Conservation (phyloP, 2,113 vertebrate species). For the Dipodomys spectabilis region DNA sequence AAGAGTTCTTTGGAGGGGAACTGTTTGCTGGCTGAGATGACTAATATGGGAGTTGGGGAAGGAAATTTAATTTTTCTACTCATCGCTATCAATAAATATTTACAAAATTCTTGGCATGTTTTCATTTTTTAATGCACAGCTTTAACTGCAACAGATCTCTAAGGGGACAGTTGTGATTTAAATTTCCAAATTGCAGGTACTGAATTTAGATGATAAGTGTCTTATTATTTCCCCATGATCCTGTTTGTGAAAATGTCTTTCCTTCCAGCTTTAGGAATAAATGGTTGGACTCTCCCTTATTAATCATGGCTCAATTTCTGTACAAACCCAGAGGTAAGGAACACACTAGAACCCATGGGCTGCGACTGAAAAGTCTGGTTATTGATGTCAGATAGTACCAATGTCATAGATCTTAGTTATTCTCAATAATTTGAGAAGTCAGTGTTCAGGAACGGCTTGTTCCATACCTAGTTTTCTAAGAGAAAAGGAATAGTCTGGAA, state of each 20-base stretch:
- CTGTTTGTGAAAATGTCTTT: slow-evolving; percentile 11
- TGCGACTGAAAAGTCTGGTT: slow-evolving; percentile 31
- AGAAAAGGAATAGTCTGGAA: slow-evolving; percentile 16
- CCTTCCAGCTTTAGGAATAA: slow-evolving; percentile 40
- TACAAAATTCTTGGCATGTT: slow-evolving; percentile 55
- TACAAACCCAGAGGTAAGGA: slow-evolving; percentile 35
- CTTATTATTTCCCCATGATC: slow-evolving; percentile 45
- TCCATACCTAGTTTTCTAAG: slow-evolving; percentile 14
- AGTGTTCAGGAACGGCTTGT: slow-evolving; percentile 16
- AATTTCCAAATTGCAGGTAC: slow-evolving; percentile 62
- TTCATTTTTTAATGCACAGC: slow-evolving; percentile 61
- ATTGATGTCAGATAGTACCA: background rate
- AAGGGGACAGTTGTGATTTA: slow-evolving; percentile 46
- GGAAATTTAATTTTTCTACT: slow-evolving; percentile 70
- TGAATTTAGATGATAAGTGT: slow-evolving; percentile 17
- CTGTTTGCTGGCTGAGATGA: slow-evolving; percentile 31
- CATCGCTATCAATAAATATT: slow-evolving; percentile 64
- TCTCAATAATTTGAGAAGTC: slow-evolving; percentile 45
- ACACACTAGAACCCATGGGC: background rate
- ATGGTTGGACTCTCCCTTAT: background rate
- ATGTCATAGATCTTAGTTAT: background rate
- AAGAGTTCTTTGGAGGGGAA: slow-evolving; percentile 35
- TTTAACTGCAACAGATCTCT: slow-evolving; percentile 57
- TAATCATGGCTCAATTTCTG: slow-evolving; percentile 10
- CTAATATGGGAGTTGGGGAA: slow-evolving; percentile 37